Percentiles rank a stretch among this genome's conserved stretches.
Evolutionary conservation across 92 coral and sea anemone species (phyloP).

Genomic region (Isaurus tuberculatus): DNA sequence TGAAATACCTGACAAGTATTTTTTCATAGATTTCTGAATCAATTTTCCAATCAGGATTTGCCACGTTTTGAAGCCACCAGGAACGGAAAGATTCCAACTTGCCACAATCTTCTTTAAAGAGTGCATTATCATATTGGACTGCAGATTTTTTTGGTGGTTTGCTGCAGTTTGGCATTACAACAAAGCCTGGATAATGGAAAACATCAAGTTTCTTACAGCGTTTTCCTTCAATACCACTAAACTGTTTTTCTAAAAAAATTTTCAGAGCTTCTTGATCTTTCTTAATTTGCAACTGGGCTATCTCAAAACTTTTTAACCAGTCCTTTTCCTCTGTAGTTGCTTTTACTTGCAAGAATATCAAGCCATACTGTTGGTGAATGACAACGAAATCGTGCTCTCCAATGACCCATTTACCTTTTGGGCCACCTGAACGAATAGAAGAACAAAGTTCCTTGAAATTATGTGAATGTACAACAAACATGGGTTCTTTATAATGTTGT

Average conservation of each 20-base stretch:
- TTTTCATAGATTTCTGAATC: slow-evolving; percentile 21
- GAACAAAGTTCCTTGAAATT: slow-evolving; percentile 1
- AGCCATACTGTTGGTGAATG: slow-evolving; percentile 53
- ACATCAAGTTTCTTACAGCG: not conserved
- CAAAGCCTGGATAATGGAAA: slow-evolving; percentile 59
- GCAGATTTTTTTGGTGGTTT: not conserved
- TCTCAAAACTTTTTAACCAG: not conserved
- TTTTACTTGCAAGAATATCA: slow-evolving; percentile 58
- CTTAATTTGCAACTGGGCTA: slow-evolving; percentile 39
- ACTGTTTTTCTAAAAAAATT: not conserved
- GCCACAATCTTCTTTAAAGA: slow-evolving; percentile 54
- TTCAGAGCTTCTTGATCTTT: slow-evolving; percentile 39
- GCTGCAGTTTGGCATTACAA: slow-evolving; percentile 65
- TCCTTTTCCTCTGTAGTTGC: slow-evolving; percentile 5
- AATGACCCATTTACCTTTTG: slow-evolving; percentile 21
- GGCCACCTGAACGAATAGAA: not conserved
- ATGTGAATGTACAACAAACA: slow-evolving; percentile 48
- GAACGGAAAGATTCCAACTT: slow-evolving; percentile 34
- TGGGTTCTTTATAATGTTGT: slow-evolving; percentile 18
- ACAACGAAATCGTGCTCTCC: slow-evolving; percentile 71
- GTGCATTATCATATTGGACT: not conserved
- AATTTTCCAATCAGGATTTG: not conserved
- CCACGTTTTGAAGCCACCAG: slow-evolving; percentile 55
- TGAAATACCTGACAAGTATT: slow-evolving; percentile 13
- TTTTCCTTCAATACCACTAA: not conserved